phyloP scores from a whole-genome alignment of 2,797 vertebrate species.

The Salmo trutta region DNA sequence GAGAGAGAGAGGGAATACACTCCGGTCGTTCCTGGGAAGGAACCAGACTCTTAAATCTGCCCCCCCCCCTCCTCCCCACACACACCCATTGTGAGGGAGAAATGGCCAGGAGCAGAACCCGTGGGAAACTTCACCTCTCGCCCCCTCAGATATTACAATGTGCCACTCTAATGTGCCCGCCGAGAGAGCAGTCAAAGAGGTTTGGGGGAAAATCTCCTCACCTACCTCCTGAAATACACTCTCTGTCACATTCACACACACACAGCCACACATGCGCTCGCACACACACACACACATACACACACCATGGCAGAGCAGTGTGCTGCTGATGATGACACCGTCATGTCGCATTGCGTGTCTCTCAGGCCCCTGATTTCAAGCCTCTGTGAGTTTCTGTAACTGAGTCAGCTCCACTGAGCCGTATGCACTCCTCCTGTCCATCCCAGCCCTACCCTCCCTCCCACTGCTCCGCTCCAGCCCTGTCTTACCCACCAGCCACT shows the following conservation, averaged over 20 bases:
- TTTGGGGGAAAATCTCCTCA: background rate
- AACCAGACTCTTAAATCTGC: background rate
- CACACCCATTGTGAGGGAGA: conserved; percentile 30
- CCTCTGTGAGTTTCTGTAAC: conserved; percentile 39
- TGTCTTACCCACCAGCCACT: conserved; percentile 12
- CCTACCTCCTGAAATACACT: background rate
- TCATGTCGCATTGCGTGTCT: conserved; percentile 37
- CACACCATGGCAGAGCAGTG: conserved; percentile 1
- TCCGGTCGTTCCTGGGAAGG: background rate
- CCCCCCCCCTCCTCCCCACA: background rate
- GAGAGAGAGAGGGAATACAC: background rate
- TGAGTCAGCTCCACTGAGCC: conserved; percentile 50
- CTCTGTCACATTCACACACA: conserved; percentile 7
- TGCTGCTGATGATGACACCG: background rate
- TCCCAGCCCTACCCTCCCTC: background rate
- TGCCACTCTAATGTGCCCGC: conserved; percentile 48
- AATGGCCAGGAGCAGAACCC: conserved; percentile 49
- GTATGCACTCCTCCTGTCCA: background rate
- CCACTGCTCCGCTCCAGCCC: conserved; percentile 6
- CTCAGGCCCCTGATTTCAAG: conserved; percentile 53
- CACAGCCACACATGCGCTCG: background rate
- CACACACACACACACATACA: conserved; percentile 10
- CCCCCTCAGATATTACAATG: conserved; percentile 52
- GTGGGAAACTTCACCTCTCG: conserved; percentile 63
- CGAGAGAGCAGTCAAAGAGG: conserved; percentile 6